phyloP scores from a whole-genome alignment of 2,113 vertebrate species.

The Cinclus cinclus region DNA sequence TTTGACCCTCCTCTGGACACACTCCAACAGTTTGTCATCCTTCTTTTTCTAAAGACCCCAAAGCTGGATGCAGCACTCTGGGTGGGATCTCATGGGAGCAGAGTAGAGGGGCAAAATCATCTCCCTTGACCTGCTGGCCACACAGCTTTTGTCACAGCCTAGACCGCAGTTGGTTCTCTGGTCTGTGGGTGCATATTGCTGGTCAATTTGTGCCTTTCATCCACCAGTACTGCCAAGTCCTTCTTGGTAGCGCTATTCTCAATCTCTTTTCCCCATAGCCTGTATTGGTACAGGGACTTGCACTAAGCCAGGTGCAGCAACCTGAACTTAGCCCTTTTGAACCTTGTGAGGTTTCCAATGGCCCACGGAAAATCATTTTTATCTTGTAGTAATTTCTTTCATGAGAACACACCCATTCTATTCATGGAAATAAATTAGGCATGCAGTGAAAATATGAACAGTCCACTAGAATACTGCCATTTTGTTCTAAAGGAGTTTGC shows the following conservation, averaged over 20 bases:
- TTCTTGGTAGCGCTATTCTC: not conserved
- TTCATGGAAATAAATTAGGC: not conserved
- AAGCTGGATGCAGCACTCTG: not conserved
- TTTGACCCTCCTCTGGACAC: not conserved
- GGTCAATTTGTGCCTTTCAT: not conserved
- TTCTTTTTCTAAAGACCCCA: not conserved
- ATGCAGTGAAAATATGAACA: not conserved
- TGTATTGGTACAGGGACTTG: not conserved
- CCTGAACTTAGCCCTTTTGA: not conserved
- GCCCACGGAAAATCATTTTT: not conserved
- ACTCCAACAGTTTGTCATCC: not conserved
- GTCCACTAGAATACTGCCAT: not conserved
- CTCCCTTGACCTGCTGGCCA: not conserved
- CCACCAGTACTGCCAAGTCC: not conserved
- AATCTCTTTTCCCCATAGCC: not conserved
- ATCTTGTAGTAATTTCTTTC: not conserved
- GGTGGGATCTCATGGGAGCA: too few species aligned
- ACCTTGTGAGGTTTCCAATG: not conserved
- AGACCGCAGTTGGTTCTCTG: accelerated
- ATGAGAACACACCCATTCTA: not conserved
- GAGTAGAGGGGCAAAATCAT: not conserved
- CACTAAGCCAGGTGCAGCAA: not conserved
- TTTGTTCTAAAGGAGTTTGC: not conserved
- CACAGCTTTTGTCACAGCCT: not conserved
- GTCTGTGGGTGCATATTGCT: not conserved